phyloP scores from a whole-genome alignment of 2,888 invertebrate species.

The Drosophila mimetica region DNA sequence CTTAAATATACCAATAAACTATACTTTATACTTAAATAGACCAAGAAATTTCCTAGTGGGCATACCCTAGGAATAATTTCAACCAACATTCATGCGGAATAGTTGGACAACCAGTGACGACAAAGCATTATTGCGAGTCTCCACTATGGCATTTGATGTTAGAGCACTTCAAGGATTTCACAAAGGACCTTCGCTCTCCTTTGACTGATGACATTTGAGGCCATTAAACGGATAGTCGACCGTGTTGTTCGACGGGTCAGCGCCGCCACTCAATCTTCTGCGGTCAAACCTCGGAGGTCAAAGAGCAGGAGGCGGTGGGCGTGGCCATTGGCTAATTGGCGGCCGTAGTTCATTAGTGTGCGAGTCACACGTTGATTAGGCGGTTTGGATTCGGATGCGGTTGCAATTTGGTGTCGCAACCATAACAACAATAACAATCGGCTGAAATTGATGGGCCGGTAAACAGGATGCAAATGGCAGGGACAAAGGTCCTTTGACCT shows the following conservation, averaged over 20 bases:
- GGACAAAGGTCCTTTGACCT: constrained; percentile 8
- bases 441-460: constrained; percentile 23
- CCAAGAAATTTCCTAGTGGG: neutral
- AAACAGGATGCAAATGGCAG: constrained; percentile 12
- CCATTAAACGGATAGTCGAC: constrained; percentile 6
- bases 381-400: constrained; percentile 30
- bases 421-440: constrained; percentile 47
- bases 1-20: too few relatives aligned
- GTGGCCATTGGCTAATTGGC: constrained; percentile 52
- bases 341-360: constrained; percentile 53
- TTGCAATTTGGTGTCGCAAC: constrained; percentile 55
- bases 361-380: constrained; percentile 50
- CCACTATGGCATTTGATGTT: neutral
- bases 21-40: too few relatives aligned
- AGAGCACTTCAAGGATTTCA: constrained; percentile 2
- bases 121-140: neutral
- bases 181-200: neutral
- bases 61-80: neutral
- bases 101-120: neutral
- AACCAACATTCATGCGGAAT: neutral
- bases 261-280: constrained; percentile 10
- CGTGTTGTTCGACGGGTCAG: constrained; percentile 2
- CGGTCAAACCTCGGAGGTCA: constrained; percentile 14
- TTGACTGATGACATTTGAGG: constrained; percentile 34
- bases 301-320: constrained; percentile 9